Conservation (phyloP, 2,113 vertebrate genomes). For the Sula dactylatra region DNA sequence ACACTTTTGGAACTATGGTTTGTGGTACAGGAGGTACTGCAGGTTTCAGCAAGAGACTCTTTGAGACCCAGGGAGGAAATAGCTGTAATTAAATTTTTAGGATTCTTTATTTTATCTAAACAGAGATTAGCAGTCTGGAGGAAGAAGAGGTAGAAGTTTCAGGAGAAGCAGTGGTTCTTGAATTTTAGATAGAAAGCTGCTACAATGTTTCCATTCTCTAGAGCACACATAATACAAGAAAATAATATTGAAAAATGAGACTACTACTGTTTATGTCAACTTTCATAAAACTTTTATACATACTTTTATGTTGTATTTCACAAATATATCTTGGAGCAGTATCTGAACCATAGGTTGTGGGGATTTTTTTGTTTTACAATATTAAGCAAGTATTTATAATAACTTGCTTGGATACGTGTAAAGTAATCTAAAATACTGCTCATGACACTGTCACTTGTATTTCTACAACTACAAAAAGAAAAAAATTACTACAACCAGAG, state of each 20-base stretch:
- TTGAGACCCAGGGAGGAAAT: not conserved
- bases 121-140: not conserved
- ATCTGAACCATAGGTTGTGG: not conserved
- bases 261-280: not conserved
- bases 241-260: not conserved
- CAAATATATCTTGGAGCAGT: not conserved
- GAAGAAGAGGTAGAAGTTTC: not conserved
- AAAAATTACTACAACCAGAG: not conserved
- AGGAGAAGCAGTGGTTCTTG: not conserved
- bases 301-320: not conserved
- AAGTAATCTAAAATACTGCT: not conserved
- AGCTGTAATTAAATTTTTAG: not conserved
- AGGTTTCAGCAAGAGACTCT: not conserved
- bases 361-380: not conserved
- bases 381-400: not conserved
- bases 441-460: not conserved
- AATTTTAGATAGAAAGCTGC: not conserved
- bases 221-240: not conserved
- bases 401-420: not conserved
- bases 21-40: not conserved
- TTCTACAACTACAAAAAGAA: not conserved
- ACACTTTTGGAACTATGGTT: not conserved
- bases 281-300: not conserved
- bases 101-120: not conserved
- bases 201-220: not conserved